phyloP scores from a whole-genome alignment of 2,888 invertebrate genomes.

The Hipparchia semele region DNA sequence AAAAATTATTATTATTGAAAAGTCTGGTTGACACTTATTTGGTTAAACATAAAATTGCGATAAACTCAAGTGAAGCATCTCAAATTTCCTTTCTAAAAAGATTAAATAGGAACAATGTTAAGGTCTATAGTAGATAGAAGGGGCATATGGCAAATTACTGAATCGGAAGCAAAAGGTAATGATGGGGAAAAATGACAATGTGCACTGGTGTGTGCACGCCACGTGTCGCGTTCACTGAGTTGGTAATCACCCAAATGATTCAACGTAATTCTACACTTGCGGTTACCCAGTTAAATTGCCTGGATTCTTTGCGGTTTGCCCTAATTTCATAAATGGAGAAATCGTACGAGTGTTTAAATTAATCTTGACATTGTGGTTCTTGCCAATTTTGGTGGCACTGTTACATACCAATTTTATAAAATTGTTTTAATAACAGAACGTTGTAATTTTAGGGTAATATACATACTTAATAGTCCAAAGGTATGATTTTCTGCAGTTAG shows the following conservation, averaged over 20 bases:
- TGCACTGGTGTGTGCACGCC: slow-evolving; percentile 61
- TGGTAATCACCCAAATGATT: slow-evolving; percentile 39
- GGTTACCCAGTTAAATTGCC: slow-evolving; percentile 33
- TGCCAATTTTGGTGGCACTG: not conserved
- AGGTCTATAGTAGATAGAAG: slow-evolving; percentile 23
- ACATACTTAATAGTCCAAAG: too few species aligned
- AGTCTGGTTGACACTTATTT: not conserved
- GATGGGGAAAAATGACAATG: slow-evolving; percentile 66
- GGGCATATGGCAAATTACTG: slow-evolving; percentile 61
- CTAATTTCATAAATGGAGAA: slow-evolving; percentile 30
- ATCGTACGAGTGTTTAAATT: slow-evolving; percentile 20
- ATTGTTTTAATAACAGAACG: too few species aligned
- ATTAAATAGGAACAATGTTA: slow-evolving; percentile 14
- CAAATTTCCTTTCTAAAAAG: not conserved
- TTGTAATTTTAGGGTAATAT: too few species aligned
- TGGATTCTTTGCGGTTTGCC: slow-evolving; percentile 35
- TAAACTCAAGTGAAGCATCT: not conserved
- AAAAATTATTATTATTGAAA: not conserved
- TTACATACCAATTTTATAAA: not conserved
- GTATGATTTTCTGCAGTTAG: too few species aligned
- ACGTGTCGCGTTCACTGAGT: slow-evolving; percentile 58
- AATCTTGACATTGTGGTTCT: slow-evolving; percentile 6
- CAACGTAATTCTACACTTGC: slow-evolving; percentile 38
- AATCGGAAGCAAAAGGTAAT: slow-evolving; percentile 60
- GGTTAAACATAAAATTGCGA: not conserved